These are phyloP conservation scores for Rousettus madagascariensis DNA, from an alignment of 2,797 vertebrate genomes.

Conservation along the genomic window DNA sequence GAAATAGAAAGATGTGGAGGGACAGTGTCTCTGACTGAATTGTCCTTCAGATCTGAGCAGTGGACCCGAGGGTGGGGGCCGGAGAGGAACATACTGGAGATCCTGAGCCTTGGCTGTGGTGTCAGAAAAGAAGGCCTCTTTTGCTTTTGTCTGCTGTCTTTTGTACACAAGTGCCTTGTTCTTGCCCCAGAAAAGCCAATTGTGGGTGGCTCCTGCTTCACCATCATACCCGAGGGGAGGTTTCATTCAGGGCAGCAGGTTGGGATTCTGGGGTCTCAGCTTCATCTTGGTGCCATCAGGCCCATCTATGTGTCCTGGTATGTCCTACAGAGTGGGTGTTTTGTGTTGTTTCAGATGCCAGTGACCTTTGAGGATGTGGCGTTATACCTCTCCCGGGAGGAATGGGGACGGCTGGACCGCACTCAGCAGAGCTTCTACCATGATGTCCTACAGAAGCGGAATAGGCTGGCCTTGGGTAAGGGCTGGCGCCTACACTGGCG, in stretches of 20 bases:
- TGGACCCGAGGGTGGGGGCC: neutral
- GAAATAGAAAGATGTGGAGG: neutral
- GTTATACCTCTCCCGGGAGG: constrained; percentile 74
- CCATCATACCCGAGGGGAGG: neutral
- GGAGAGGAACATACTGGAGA: neutral
- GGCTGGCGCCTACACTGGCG: neutral
- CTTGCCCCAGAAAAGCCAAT: neutral
- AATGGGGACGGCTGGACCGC: constrained; percentile 73
- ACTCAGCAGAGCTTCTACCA: constrained; percentile 60
- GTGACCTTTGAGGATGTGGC: constrained; percentile 78
- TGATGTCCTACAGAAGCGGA: constrained; percentile 54
- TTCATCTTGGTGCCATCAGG: neutral
- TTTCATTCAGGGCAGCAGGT: neutral
- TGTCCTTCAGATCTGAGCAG: rapidly evolving
- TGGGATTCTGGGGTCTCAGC: neutral
- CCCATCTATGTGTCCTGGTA: rapidly evolving
- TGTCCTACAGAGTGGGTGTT: neutral
- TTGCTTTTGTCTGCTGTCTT: neutral
- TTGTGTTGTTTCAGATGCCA: constrained; percentile 66
- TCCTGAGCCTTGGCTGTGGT: neutral
- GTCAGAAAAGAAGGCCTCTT: neutral
- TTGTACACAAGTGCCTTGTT: neutral
- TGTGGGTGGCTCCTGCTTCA: neutral
- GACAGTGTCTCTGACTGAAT: neutral
- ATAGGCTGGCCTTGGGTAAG: constrained; percentile 61